phyloP scores from a whole-genome alignment of 2,797 vertebrate genomes.

The Peromyscus melanophrys region DNA sequence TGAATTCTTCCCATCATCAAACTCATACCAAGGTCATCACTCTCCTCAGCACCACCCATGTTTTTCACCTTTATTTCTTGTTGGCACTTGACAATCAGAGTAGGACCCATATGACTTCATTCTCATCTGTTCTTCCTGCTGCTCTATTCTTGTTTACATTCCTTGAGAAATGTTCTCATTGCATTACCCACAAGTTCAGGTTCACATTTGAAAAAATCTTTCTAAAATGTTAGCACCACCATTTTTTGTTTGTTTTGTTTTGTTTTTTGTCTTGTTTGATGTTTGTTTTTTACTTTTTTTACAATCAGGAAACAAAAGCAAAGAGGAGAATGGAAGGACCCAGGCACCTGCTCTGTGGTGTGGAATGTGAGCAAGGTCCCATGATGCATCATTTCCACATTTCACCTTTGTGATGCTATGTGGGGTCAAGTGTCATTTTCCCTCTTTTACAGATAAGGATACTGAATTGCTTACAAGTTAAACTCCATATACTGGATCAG shows the following conservation, averaged over 20 bases:
- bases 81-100: neutral
- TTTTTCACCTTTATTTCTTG: neutral
- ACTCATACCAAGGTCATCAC: neutral
- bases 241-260: neutral
- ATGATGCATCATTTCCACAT: neutral
- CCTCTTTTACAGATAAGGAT: neutral
- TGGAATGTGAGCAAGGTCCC: neutral
- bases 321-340: no score
- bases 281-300: neutral
- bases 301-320: neutral
- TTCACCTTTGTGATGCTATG: neutral
- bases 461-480: neutral
- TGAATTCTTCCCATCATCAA: neutral
- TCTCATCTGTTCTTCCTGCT: neutral
- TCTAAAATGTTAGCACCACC: neutral
- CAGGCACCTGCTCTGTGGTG: neutral
- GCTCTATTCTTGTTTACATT: neutral
- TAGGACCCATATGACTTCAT: neutral
- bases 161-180: neutral
- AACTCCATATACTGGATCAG: neutral
- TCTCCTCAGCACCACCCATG: neutral
- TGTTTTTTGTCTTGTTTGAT: neutral
- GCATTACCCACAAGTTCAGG: neutral
- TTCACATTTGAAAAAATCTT: neutral
- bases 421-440: neutral